Evolutionary conservation across 2,113 vertebrate species (phyloP), one percentile per base, ranked within the genome.

Genomic region (Mormyrus iriodes): DNA sequence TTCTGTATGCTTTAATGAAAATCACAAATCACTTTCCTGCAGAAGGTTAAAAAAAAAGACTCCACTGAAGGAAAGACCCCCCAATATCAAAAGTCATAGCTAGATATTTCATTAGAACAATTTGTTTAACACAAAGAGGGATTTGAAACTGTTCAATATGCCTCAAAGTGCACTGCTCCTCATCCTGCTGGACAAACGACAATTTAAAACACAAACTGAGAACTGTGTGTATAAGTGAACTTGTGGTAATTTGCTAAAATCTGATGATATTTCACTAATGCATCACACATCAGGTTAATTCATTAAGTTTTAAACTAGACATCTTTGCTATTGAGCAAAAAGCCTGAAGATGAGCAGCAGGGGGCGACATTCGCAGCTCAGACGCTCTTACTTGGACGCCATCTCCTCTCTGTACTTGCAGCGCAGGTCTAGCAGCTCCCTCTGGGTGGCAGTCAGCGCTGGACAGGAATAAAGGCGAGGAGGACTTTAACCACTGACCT

Each of bases 341-440:
- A 24, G 3, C 10, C 42, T 84, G 8, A 48, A 1, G 24, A 21
- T n/a, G 44, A 48, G 15, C 82, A 84, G 82, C 44, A 84, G 82
- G 44, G 82, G 39, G 82, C 39, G 39, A 48, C 44, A 27, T 31
- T 49, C 46, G 0, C 84, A 48, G 39, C 19, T 94, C 7, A 31
- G n/a, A 58, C 8, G 49, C 55, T 27, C 97, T 97, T 95, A 99
- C 98, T 98, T 99, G 93, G 96, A 96, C 0, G 96, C 96, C 0
- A 97, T 97, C 93, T 99, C 97, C 92, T 98, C 97, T 31, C 98
- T 97, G 61, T 99, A 99, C 95, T 98, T 98, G 92, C 96, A 96
- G 90, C 95, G 95, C 93, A 99, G 96, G 93, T 98, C 97, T 90
- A 97, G 95, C 90, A 99, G 96, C 93, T 99, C 98, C 0, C 97